Base-by-base conservation (phyloP, 37 sponge, comb jelly and placozoan genomes). In the Halisarca cf. caerulea region DNA sequence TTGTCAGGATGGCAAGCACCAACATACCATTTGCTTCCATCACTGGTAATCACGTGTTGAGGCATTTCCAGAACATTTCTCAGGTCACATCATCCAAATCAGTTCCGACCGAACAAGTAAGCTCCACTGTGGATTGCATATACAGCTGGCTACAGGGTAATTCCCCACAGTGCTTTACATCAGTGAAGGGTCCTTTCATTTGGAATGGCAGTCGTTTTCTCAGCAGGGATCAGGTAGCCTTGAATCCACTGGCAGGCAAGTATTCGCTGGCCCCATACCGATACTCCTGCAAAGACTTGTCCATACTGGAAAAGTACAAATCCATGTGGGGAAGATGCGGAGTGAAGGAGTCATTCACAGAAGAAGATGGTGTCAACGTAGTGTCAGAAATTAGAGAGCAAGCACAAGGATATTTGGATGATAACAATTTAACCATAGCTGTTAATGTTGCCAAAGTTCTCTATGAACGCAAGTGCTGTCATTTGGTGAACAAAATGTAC, bases 371-470 rank as follows among this genome's bases (percentile, higher is more conserved):
- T 11, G 62, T 59, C 24, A 25, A 59, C 2, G 82, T 59, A 2
- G 59, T 81, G 17, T 21, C 25, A 8, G 64, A 81, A 59, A 81
- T 81, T 17, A 21, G 25, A 3, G 20, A 3, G 21, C 41, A 23
- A 14, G 23, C 25, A 20, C 30, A 6, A 30, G 64, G 64, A 11
- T 11, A 23, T 8, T 42, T 81, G 5, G 17, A 34, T n/a, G n/a
- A 23, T 9, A 60, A 28, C 24, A 57, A 88, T 21, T 37, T 88
- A 24, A 60, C 44, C 25, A 80, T 84, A 24, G 59, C 54, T 59
- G 58, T 84, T 3, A 24, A 25, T 42, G 79, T 89, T 74, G 77
- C 77, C 44, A 43, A 74, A 15, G 21, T 44, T 40, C 24, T 74
- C 43, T n/a, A 2, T 32, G 77, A 74, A 1, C 36, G 24, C 8